Base-by-base conservation (phyloP, 2,797 vertebrate species). In the Merluccius polli region DNA sequence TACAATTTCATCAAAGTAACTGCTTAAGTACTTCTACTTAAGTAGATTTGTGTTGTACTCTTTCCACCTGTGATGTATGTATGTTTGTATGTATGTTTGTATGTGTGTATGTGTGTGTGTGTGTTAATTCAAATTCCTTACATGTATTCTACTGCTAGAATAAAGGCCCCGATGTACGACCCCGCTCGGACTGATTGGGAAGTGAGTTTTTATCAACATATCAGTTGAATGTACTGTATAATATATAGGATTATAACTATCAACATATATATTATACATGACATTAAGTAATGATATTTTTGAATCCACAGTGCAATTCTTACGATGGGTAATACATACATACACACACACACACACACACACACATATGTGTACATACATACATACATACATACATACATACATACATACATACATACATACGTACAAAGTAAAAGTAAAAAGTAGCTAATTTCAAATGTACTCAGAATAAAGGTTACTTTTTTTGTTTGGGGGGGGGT, bases 31-130 rank as follows among this genome's bases (percentile, higher is more conserved):
- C 52, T 36, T 72, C 4, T 67, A 73, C 27, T 27, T 52, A 75
- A 75, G 74, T 15, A n/a, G 5, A 4, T 18, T 36, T 48, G 67
- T 71, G 81, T 76, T 75, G 80, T 74, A 77, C 71, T 59, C 48
- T 67, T 29, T 77, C 77, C 78, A 41, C 59, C 73, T 86, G 36
- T 44, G 13, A n/a, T 8, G n/a, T 73, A 29, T 32, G 8, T 44
- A 15, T 65, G n/a, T 52, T 36, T 32, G n/a, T n/a, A 27, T 1
- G 0, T 27, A 13, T 33, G 12, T 74, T 13, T 73, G 44, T 63
- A 31, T 65, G 31, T 35, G 52, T 33, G 44, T 63, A 21, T 33
- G 73, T 73, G 10, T 35, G 31, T 68, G 65, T n/a, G 8, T 24
- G 10, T 24, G 16, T 10, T 32, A 27, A 29, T 38, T 36, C 2